phyloP scores from a whole-genome alignment of 2,797 vertebrate species.

The Podarcis siculus region DNA sequence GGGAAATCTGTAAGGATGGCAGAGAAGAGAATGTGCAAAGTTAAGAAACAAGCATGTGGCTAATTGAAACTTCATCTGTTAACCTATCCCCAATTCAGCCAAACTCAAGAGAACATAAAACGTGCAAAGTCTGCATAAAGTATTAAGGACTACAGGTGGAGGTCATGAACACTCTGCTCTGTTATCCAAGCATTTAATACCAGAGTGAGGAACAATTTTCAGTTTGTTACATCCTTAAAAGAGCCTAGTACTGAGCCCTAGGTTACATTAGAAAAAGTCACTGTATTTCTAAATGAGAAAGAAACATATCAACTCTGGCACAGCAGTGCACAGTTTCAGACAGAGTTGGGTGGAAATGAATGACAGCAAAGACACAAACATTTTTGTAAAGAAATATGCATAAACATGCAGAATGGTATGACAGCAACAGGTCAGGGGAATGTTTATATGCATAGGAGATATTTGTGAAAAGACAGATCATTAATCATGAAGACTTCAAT shows the following conservation, averaged over 20 bases:
- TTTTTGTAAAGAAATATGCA: conserved; percentile 26
- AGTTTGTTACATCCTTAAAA: not conserved
- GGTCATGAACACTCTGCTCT: not conserved
- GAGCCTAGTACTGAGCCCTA: not conserved
- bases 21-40: not conserved
- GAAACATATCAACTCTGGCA: conserved; percentile 33
- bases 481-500: conserved; percentile 66
- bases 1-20: not conserved
- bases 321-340: not conserved
- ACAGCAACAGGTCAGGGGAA: conserved; percentile 42
- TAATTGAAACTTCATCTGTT: not conserved
- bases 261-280: conserved; percentile 20
- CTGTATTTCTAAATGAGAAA: conserved; percentile 24
- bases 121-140: not conserved
- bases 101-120: not conserved
- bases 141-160: not conserved
- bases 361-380: conserved; percentile 21
- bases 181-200: not conserved
- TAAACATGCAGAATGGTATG: conserved; percentile 23
- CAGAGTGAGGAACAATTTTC: not conserved
- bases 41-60: not conserved
- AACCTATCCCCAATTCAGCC: not conserved
- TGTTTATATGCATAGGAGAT: conserved; percentile 43
- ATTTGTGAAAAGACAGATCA: conserved; percentile 52
- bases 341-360: not conserved